Evolutionary conservation across 2,888 invertebrate species (phyloP).

Genomic region (Deroplatys truncata): DNA sequence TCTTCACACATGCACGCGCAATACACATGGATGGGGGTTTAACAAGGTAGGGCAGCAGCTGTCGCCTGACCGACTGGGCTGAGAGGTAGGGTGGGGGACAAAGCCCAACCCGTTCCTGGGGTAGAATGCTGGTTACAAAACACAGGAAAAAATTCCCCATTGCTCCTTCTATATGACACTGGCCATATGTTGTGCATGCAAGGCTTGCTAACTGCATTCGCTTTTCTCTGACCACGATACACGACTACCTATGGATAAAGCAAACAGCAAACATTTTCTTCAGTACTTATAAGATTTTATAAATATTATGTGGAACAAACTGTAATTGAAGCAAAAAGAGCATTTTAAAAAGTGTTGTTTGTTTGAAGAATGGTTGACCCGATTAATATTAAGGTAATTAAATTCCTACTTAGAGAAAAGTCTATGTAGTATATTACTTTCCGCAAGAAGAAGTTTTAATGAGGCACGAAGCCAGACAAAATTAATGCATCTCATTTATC

Average conservation of each 20-base stretch:
- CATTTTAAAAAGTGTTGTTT: too few relatives aligned
- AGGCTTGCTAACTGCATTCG: background rate
- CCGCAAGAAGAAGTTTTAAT: too few relatives aligned
- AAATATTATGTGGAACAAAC: too few relatives aligned
- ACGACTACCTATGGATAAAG: background rate
- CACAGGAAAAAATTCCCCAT: background rate
- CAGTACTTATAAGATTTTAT: too few relatives aligned
- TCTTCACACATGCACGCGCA: background rate
- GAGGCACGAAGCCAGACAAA: too few relatives aligned
- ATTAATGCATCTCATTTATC: too few relatives aligned
- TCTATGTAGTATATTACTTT: too few relatives aligned
- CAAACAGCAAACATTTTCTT: too few relatives aligned
- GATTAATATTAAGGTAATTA: too few relatives aligned
- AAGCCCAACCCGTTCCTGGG: background rate
- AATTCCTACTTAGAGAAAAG: too few relatives aligned
- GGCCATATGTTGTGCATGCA: background rate
- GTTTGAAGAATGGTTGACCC: too few relatives aligned
- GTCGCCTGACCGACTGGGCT: background rate
- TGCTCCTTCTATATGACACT: background rate
- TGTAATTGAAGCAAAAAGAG: too few relatives aligned
- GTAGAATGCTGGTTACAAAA: background rate
- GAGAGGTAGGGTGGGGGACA: background rate
- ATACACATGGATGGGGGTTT: background rate
- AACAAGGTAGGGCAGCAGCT: background rate
- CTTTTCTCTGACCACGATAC: background rate